These are phyloP conservation scores for Macrostomum cliftonense DNA, from an alignment of 2,888 invertebrate genomes.

Conservation along the genomic window DNA sequence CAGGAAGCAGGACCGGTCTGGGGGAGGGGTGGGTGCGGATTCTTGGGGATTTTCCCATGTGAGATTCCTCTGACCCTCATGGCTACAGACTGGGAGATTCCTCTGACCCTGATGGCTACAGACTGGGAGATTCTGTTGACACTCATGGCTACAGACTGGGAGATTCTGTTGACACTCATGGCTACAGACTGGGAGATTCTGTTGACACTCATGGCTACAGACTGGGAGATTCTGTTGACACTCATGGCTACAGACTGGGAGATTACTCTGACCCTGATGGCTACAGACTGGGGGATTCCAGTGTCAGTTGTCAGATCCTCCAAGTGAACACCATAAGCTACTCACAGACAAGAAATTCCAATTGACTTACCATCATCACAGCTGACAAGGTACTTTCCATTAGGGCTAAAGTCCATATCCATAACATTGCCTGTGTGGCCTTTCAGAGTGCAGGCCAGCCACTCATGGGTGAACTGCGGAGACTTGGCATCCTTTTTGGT, in stretches of 20 bases:
- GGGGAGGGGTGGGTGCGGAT: slow-evolving; percentile 18
- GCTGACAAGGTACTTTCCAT: slow-evolving; percentile 65
- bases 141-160: too few species aligned
- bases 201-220: too few species aligned
- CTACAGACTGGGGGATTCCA: too few species aligned
- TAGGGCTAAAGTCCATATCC: slow-evolving; percentile 60
- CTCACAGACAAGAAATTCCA: too few species aligned
- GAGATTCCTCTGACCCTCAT: neutral
- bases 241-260: too few species aligned
- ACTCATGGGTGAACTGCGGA: slow-evolving; percentile 48
- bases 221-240: too few species aligned
- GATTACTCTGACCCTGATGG: too few species aligned
- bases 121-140: too few species aligned
- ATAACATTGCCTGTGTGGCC: slow-evolving; percentile 56
- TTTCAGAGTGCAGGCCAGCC: slow-evolving; percentile 59
- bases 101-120: neutral
- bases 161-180: too few species aligned
- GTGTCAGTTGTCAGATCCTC: neutral
- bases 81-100: neutral
- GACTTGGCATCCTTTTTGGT: slow-evolving; percentile 12
- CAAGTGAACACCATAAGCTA: neutral
- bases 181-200: too few species aligned
- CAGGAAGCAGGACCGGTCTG: slow-evolving; percentile 62
- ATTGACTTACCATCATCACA: slow-evolving; percentile 65
- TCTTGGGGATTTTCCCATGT: too few species aligned